Conservation (phyloP, 2,888 invertebrate species). For the Polyommatus iphigenia region DNA sequence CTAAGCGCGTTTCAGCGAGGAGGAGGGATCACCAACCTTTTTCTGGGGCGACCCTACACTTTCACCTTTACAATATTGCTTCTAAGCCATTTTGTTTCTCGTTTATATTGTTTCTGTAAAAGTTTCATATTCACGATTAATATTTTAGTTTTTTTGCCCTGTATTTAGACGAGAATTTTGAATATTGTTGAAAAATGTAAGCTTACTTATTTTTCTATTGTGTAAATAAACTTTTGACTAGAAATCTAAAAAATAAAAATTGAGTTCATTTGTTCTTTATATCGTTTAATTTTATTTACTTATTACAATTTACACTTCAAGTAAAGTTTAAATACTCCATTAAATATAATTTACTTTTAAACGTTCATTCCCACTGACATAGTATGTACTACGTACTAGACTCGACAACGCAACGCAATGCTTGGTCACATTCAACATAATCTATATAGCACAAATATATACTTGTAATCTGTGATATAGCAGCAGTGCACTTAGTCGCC, state of each 20-base stretch:
- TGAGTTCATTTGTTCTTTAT: background rate
- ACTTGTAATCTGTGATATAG: too few species aligned
- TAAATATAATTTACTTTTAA: background rate
- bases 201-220: background rate
- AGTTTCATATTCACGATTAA: background rate
- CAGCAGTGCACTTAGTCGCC: too few species aligned
- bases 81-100: background rate
- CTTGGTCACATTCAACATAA: too few species aligned
- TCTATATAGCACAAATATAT: too few species aligned
- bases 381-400: too few species aligned
- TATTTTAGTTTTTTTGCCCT: background rate
- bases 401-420: too few species aligned
- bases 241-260: too few species aligned
- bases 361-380: background rate
- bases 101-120: background rate
- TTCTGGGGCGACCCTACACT: conserved; percentile 66
- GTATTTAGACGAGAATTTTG: background rate
- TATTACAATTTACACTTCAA: background rate
- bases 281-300: background rate
- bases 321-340: background rate
- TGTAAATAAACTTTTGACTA: too few species aligned
- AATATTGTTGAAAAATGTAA: background rate
- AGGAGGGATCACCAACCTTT: conserved; percentile 69
- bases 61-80: conserved; percentile 54
- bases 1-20: conserved; percentile 61